Evolutionary conservation across 35 echinoderm and acorn worm genomes (phyloP).

Genomic region (Apostichopus parvimensis): DNA sequence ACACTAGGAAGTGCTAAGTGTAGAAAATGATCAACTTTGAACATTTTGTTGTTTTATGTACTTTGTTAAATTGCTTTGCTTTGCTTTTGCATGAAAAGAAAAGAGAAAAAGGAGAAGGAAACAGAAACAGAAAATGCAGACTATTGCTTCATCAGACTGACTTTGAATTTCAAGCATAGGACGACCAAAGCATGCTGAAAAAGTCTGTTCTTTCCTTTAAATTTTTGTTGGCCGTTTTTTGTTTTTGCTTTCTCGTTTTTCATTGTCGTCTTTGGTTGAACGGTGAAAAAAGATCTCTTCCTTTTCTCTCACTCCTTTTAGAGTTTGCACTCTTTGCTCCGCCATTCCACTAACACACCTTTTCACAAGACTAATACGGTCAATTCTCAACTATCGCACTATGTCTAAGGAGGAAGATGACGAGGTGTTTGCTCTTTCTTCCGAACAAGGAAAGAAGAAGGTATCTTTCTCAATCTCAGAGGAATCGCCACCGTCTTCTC

Average conservation of each 20-base stretch:
- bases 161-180: too few species aligned
- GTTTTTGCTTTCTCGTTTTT: background rate
- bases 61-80: background rate
- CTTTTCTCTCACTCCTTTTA: background rate
- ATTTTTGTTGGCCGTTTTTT: background rate
- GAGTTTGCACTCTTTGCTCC: constrained; percentile 26
- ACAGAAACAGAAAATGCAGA: background rate
- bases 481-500: background rate
- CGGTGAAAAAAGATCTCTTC: background rate
- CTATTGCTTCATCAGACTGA: background rate
- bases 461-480: constrained; percentile 28
- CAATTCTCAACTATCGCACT: background rate
- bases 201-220: background rate
- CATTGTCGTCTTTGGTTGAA: background rate
- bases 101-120: background rate
- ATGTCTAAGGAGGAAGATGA: constrained; percentile 23
- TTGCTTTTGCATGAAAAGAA: background rate
- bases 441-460: constrained; percentile 23
- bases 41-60: background rate
- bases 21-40: background rate
- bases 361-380: constrained; percentile 23
- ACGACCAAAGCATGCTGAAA: background rate
- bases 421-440: constrained; percentile 38
- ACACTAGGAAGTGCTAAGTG: too few species aligned
- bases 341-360: constrained; percentile 37